These are phyloP conservation scores for Tyto alba DNA, from an alignment of 2,113 vertebrate genomes.

Conservation along the genomic window DNA sequence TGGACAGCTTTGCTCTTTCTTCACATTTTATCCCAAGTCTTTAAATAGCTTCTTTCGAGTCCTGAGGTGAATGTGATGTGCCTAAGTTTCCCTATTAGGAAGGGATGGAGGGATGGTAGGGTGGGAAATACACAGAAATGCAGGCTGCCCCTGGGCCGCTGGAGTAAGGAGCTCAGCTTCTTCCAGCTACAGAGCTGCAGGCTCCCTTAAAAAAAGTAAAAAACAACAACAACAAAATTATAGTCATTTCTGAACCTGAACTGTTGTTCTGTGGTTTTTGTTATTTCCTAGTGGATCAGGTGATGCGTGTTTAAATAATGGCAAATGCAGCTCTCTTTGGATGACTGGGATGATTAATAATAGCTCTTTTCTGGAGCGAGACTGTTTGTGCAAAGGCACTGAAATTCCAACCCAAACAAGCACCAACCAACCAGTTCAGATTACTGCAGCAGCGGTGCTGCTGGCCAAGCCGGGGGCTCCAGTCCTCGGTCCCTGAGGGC, in stretches of 20 bases:
- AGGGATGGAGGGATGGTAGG: neutral
- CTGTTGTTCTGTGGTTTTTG: neutral
- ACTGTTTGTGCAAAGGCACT: neutral
- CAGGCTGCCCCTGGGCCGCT: neutral
- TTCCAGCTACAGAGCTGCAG: neutral
- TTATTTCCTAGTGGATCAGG: neutral
- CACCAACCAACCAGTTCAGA: accelerated
- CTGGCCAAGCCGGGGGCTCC: accelerated
- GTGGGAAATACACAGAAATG: neutral
- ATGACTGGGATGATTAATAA: neutral
- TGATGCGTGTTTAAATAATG: neutral
- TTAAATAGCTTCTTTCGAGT: neutral
- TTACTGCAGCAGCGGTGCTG: neutral
- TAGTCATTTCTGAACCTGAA: neutral
- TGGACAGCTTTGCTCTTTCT: neutral
- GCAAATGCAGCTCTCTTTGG: neutral
- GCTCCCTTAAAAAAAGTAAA: neutral
- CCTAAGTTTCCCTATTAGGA: neutral
- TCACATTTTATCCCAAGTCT: neutral
- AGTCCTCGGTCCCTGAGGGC: accelerated
- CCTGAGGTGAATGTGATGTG: neutral
- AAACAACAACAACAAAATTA: neutral
- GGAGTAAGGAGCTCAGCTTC: neutral
- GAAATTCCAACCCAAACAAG: neutral
- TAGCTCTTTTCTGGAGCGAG: neutral